These are phyloP conservation scores for Orius insidiosus DNA, from an alignment of 1,140 invertebrate species.

Conservation along the genomic window DNA sequence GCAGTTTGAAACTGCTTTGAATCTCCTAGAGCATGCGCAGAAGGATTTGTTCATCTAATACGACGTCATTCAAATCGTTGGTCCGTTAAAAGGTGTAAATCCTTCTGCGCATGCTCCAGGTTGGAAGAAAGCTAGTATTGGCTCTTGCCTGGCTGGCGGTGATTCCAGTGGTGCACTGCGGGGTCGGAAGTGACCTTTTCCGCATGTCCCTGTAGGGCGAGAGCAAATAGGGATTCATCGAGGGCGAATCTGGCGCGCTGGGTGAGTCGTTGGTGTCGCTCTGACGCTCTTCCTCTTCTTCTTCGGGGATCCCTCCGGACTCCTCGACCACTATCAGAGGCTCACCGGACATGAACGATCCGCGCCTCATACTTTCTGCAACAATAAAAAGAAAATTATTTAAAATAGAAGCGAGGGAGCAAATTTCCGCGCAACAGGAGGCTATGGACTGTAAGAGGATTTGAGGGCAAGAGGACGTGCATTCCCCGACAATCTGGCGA, in stretches of 20 bases:
- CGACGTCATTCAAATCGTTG: too few relatives aligned
- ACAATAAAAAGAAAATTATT: too few relatives aligned
- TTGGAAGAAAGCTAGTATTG: slow-evolving; percentile 7
- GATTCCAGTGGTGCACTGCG: slow-evolving; percentile 61
- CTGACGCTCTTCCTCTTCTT: slow-evolving; percentile 34
- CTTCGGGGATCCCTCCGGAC: slow-evolving; percentile 39
- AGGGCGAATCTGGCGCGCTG: slow-evolving; percentile 44
- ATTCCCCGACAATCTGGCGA: too few relatives aligned
- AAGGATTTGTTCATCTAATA: too few relatives aligned
- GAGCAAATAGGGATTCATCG: slow-evolving; percentile 54
- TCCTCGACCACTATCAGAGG: slow-evolving; percentile 68
- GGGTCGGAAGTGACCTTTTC: slow-evolving; percentile 64
- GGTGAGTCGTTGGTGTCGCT: slow-evolving; percentile 31
- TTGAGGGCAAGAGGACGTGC: too few relatives aligned
- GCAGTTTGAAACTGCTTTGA: too few relatives aligned
- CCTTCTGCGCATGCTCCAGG: too few relatives aligned
- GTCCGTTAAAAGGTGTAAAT: too few relatives aligned
- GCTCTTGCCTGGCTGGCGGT: slow-evolving; percentile 54
- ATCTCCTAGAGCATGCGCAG: too few relatives aligned
- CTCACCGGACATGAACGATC: slow-evolving; percentile 27
- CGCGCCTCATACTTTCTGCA: not conserved
- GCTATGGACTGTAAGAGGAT: too few relatives aligned
- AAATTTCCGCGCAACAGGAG: too few relatives aligned
- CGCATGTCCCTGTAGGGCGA: slow-evolving; percentile 58
- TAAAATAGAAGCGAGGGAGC: too few relatives aligned